These are phyloP conservation scores for Diachasmimorpha longicaudata DNA, from an alignment of 1,140 invertebrate species.

Conservation along the genomic window DNA sequence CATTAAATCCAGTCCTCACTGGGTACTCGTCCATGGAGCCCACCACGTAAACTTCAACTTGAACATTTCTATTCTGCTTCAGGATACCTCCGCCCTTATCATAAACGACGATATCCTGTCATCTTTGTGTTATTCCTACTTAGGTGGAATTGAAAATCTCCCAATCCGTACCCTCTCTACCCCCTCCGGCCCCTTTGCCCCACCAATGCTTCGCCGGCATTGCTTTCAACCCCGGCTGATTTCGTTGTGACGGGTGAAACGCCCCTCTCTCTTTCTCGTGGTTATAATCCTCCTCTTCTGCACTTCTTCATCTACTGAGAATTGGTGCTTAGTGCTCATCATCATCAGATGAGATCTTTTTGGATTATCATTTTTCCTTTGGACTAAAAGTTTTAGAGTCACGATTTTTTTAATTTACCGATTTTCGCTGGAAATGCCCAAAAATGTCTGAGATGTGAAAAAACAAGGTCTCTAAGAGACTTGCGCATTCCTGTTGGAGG, in stretches of 20 bases:
- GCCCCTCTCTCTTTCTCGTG: neutral
- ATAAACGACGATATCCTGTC: constrained; percentile 43
- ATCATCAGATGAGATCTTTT: no score
- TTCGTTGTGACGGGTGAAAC: neutral
- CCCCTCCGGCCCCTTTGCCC: neutral
- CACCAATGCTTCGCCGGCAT: no score
- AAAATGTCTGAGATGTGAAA: no score
- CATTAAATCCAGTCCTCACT: constrained; percentile 60
- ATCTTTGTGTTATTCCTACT: constrained; percentile 54
- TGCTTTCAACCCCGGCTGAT: neutral
- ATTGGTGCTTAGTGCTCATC: neutral
- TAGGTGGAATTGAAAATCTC: constrained; percentile 51
- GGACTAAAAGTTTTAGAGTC: no score
- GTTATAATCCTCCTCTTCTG: neutral
- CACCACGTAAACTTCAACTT: neutral
- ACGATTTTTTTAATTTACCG: no score
- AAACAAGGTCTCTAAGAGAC: no score
- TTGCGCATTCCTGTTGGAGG: no score
- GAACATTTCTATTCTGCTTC: constrained; percentile 27
- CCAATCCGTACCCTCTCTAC: neutral
- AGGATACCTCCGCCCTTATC: constrained; percentile 29
- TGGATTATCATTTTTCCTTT: no score
- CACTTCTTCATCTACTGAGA: neutral
- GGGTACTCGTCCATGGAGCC: constrained; percentile 29
- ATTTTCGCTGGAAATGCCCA: no score